Evolutionary conservation across 1,140 invertebrate species (phyloP).

Genomic region (Drosophila burlai): DNA sequence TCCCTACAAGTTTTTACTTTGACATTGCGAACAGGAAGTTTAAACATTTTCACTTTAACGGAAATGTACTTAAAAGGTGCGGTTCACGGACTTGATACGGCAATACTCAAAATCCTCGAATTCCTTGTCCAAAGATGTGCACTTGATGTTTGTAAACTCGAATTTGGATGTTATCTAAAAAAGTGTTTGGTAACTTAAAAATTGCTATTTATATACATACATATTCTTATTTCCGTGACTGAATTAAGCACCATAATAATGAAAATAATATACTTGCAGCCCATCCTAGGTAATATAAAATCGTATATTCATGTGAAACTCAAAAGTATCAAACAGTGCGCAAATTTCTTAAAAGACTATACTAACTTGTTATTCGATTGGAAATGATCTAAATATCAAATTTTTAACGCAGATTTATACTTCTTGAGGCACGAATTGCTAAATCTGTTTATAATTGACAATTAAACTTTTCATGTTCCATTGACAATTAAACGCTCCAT

Average conservation of each 20-base stretch:
- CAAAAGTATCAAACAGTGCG: neutral
- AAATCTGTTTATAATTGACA: neutral
- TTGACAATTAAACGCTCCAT: too few relatives aligned
- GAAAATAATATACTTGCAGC: neutral
- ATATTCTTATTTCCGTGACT: neutral
- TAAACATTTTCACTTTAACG: neutral
- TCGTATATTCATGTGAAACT: neutral
- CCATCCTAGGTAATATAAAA: neutral
- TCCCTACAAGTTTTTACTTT: too few relatives aligned
- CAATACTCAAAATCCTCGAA: constrained; percentile 39
- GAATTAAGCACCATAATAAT: neutral
- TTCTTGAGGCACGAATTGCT: neutral
- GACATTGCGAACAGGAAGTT: neutral
- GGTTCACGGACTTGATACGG: constrained; percentile 30
- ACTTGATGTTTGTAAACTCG: constrained; percentile 45
- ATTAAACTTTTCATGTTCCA: neutral
- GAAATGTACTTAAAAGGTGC: constrained; percentile 37
- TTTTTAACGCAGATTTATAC: neutral
- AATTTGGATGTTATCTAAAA: neutral
- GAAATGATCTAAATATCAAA: neutral
- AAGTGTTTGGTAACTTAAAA: neutral
- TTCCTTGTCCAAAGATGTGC: constrained; percentile 18
- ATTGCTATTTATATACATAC: neutral
- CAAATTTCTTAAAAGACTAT: neutral
- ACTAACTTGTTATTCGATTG: neutral